A percentile compares a stretch with the other conserved stretches of the same genome.
phyloP scores from a whole-genome alignment of 2,113 vertebrate species.

The Myiopsitta monachus region DNA sequence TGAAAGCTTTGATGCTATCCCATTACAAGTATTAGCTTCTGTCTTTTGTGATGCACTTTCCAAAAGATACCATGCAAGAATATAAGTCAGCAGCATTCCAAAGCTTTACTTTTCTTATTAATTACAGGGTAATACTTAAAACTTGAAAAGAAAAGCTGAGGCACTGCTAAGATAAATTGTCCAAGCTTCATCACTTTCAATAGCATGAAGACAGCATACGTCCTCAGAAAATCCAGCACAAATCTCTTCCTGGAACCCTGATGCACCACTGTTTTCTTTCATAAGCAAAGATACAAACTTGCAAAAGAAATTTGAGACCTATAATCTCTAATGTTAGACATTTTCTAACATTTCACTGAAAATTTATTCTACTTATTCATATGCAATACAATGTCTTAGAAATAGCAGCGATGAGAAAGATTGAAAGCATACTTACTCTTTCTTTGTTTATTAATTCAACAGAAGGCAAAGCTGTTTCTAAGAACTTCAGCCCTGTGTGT shows the following conservation, averaged over 20 bases:
- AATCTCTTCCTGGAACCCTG: neutral
- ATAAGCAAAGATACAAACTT: neutral
- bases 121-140: neutral
- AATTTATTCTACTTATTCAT: neutral
- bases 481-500: neutral
- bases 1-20: neutral
- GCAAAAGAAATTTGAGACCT: neutral
- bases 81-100: neutral
- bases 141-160: neutral
- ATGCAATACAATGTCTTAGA: neutral
- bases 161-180: neutral
- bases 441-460: neutral
- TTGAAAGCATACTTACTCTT: slow-evolving; percentile 16
- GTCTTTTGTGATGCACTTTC: neutral
- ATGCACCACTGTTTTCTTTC: neutral
- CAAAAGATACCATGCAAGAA: neutral
- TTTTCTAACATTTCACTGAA: neutral
- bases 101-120: neutral
- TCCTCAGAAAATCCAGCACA: neutral
- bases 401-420: neutral
- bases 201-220: neutral
- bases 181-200: neutral
- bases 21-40: neutral
- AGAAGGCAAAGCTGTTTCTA: neutral
- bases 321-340: neutral